Evolutionary conservation across 2,888 invertebrate species (phyloP), one percentile per base, ranked within the genome.

Genomic region (Drosophila peninsularis): DNA sequence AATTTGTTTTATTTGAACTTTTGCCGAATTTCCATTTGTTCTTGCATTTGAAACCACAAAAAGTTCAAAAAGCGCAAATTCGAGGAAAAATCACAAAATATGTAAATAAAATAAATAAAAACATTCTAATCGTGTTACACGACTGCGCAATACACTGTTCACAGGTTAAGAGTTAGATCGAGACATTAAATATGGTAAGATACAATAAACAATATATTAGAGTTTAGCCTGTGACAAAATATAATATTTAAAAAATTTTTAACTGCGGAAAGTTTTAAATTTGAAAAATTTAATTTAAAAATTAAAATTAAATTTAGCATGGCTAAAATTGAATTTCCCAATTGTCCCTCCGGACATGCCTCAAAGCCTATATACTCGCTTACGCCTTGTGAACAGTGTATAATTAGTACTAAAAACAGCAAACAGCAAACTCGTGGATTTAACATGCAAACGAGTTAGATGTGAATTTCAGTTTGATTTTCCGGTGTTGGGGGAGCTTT

Each of bases 391-490:
- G 45, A 56, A 45, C 45, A 56, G 56, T 14, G 36, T 56, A 45
- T 56, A 45, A 88, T 88, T 86, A 83, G 64, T 63, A 72, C 53
- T 65, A 57, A 68, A 76, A 74, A 65, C 53, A 47, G 36, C 7
- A 19, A 68, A 53, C 52, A 39, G 34, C 9, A 19, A 64, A 57
- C 17, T 52, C n/a, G 47, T 44, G 30, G 44, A 21, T 27, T 62
- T 49, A 55, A 32, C 87, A 89, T 88, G 89, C 89, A 81, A 87
- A 72, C 82, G 79, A 68, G 72, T 72, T 89, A 67, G 70, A 87
- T 71, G 73, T 50, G 57, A 75, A 70, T 71, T 83, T 65, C 44
- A 72, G 68, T 74, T 71, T 54, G 54, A 21, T 55, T 57, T 13
- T 17, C n/a, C 5, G 24, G 39, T 32, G 42, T 17, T 32, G 17